Base-by-base conservation (phyloP, 2,113 vertebrate species). In the Oreochromis niloticus region DNA sequence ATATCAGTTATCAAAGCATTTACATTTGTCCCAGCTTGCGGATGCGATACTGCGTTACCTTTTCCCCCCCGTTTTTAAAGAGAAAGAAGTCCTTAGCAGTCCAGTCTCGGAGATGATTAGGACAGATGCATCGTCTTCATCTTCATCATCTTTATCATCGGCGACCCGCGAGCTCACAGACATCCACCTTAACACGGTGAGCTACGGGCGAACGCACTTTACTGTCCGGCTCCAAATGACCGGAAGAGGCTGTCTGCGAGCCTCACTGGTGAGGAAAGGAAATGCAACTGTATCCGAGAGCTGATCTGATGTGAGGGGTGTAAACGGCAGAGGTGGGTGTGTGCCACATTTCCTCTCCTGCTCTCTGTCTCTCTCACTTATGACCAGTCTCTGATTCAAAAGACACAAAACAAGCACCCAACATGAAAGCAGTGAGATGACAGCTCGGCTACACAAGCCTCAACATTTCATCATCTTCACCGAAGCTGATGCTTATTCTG, bases 251-350 rank as follows among this genome's bases (percentile, higher is more conserved):
- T 9, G 80, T 41, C 78, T 61, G 88, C 90, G 48, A 80, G 88
- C 68, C 43, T 12, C 54, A 16, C 61, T 39, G 86, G 32, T 39
- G 86, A 87, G 87, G 63, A 78, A 90, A 85, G 87, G 63, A 80
- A 90, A 87, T 19, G 80, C 73, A 79, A 46, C 59, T 80, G 46
- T 78, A 50, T 80, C 39, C 90, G 91, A 88, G 75, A 55, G 66
- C 43, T 86, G 92, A 91, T 91, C 88, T 7, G 91, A 93, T 93
- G 85, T 7, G 82, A 83, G 90, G 79, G 92, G 84, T n/a, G 71
- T 81, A 46, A 81, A 82, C 80, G 54, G 84, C 83, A 66, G 84
- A 80, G 81, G 81, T 32, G 89, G 84, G 52, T 85, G 87, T 83
- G 88, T 78, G 86, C 85, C 92, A 82, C 84, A 73, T 48, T n/a